Base-by-base conservation (phyloP, 2,113 vertebrate genomes). In the Oncorhynchus masou region DNA sequence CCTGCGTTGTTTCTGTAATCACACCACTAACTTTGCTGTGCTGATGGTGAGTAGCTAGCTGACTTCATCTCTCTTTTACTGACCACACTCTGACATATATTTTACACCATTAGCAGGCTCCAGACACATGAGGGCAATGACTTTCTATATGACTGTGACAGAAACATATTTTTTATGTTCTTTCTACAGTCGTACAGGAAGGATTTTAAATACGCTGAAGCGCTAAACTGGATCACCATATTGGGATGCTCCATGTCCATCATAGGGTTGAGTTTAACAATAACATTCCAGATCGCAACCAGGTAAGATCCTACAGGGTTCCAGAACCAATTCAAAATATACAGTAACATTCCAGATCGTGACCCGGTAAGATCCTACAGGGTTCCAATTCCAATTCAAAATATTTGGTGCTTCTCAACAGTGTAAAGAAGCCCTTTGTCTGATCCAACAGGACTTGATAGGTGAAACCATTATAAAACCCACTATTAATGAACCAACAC, bases 11-110 rank as follows among this genome's bases (percentile, higher is more conserved):
- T 69, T 0, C 22, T 95, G 93, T 69, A 89, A 91, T 70, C 92
- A 95, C 74, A 92, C 87, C 3, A 93, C 89, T 45, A 92, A 93
- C 83, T 96, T 95, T 66, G 92, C 91, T 20, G 76, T 93, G 34
- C 83, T 94, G 62, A 93, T 94, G 92, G 92, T 92, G 88, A 89
- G 89, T 67, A 51, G 4, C 2, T 11, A 3, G n/a, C 7, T n/a
- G 25, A 1, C 19, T 22, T 34, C 6, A 2, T 54, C 16, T 20
- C 20, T 5, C 16, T 20, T 59, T 60, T 6, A 60, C 16, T 19
- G 20, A 5, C 20, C 20, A 13, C 57, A n/a, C 20, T 7, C 13
- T 22, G 20, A 19, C 16, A 0, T 25, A 25, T 25, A 1, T 25
- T 25, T 25, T 25, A 25, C 24, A 25, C 1, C 24, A 25, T 25